Conservation (phyloP, 1,140 invertebrate species). For the Microplitis demolitor region DNA sequence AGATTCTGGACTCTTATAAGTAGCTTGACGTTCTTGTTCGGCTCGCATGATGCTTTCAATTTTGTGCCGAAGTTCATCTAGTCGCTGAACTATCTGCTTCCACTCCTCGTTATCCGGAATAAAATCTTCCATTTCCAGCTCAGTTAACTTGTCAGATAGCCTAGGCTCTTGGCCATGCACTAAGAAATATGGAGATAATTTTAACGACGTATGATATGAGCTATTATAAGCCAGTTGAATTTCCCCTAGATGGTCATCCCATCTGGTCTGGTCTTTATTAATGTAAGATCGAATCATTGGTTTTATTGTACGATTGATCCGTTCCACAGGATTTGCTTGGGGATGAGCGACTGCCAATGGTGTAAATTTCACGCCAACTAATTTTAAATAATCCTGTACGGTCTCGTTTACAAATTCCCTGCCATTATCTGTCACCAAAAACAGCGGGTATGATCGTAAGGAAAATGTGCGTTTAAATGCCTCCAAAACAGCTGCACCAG, state of each 20-base stretch:
- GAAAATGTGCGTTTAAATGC: constrained; percentile 3
- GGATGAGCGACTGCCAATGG: background rate
- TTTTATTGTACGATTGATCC: constrained; percentile 16
- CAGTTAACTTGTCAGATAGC: too few relatives aligned
- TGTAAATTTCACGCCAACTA: background rate
- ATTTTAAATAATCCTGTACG: background rate
- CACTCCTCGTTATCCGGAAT: too few relatives aligned
- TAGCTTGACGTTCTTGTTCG: too few relatives aligned
- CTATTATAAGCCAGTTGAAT: background rate
- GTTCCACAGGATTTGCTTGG: constrained; percentile 23
- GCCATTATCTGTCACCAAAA: constrained; percentile 19
- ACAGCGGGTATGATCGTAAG: constrained; percentile 8
- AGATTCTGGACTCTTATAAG: too few relatives aligned
- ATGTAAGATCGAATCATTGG: constrained; percentile 14
- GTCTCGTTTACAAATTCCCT: constrained; percentile 12
- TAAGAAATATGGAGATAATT: too few relatives aligned
- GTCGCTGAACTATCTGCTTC: too few relatives aligned
- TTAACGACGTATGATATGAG: too few relatives aligned
- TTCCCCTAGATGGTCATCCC: background rate
- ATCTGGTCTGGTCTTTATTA: background rate
- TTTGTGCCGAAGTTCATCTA: too few relatives aligned
- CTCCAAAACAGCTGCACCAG: constrained; percentile 11
- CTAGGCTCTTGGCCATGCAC: too few relatives aligned
- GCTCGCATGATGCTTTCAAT: too few relatives aligned
- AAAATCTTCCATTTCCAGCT: too few relatives aligned